Conservation (phyloP, 1,140 invertebrate genomes). For the Laupala kohalensis region DNA sequence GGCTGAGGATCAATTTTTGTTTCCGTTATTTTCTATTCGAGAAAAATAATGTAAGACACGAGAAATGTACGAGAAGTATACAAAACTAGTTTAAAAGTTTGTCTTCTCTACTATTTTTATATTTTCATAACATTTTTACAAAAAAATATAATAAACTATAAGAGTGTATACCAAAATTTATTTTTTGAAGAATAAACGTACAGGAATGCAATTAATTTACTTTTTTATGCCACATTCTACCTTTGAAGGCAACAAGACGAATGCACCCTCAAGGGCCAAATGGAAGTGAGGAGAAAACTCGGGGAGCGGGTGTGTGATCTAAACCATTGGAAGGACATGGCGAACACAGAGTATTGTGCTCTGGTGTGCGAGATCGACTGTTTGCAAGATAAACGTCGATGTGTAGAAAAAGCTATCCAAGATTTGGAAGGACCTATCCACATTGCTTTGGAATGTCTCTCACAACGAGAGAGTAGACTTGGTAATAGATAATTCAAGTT, state of each 20-base stretch:
- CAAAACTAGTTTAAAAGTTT: neutral
- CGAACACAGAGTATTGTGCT: constrained; percentile 9
- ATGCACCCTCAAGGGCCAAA: neutral
- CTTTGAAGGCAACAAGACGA: neutral
- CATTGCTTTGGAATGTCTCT: constrained; percentile 39
- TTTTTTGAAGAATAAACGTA: no score
- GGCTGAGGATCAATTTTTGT: no score
- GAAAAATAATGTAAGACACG: no score
- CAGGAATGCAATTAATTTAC: no score
- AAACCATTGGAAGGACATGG: neutral
- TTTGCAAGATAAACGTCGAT: constrained; percentile 33
- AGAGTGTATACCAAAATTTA: no score
- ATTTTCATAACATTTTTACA: no score
- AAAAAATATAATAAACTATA: no score
- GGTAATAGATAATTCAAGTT: no score
- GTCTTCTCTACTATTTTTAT: no score
- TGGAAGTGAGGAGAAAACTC: neutral
- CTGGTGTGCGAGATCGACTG: constrained; percentile 35
- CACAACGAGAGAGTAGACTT: constrained; percentile 35
- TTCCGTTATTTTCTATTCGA: no score
- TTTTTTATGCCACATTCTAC: no score
- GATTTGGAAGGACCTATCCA: constrained; percentile 37
- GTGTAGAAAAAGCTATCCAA: constrained; percentile 32
- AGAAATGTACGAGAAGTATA: no score
- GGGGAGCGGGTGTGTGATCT: neutral